Conservation (phyloP, 2,113 vertebrate genomes). For the Noctilio leporinus region DNA sequence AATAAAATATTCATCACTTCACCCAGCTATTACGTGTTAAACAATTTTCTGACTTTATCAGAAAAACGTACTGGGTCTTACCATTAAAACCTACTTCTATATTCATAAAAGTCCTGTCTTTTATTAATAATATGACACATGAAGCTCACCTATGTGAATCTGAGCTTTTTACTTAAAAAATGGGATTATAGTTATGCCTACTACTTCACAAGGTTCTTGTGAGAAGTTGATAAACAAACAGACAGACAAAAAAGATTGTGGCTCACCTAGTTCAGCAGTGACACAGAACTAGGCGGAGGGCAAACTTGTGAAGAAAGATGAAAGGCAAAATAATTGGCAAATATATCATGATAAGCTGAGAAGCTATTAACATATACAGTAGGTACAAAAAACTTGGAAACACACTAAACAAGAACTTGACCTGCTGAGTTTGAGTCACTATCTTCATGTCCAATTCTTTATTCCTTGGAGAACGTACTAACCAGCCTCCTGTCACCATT, state of each 20-base stretch:
- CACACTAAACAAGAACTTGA: not conserved
- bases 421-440: not conserved
- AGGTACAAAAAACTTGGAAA: not conserved
- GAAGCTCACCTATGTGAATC: not conserved
- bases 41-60: not conserved
- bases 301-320: not conserved
- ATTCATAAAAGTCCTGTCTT: not conserved
- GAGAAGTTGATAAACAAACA: not conserved
- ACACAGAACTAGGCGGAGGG: not conserved
- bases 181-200: not conserved
- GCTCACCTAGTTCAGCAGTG: not conserved
- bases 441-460: not conserved
- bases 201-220: not conserved
- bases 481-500: not conserved
- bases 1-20: not conserved
- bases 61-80: not conserved
- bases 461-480: not conserved
- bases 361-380: not conserved
- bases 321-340: not conserved
- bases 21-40: not conserved
- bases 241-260: not conserved
- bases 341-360: not conserved
- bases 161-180: not conserved
- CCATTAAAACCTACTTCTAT: not conserved
- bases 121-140: not conserved